phyloP scores from a whole-genome alignment of 2,113 vertebrate species.

The Elachura formosa region DNA sequence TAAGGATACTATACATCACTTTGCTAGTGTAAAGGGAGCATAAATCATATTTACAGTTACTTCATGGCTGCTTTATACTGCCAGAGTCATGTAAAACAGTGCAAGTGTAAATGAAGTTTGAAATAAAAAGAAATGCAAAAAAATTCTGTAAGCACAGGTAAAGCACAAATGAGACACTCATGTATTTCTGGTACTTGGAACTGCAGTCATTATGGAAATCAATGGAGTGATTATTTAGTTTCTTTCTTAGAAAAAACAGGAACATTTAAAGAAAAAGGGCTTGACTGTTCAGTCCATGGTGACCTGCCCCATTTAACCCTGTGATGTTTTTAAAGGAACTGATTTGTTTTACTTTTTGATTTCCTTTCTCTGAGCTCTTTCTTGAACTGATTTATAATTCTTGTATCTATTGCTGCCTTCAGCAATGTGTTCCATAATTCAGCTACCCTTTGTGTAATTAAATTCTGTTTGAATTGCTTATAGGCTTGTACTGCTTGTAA shows the following conservation, averaged over 20 bases:
- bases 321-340: constrained; percentile 66
- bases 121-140: constrained; percentile 30
- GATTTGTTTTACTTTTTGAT: constrained; percentile 69
- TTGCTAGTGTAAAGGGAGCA: constrained; percentile 47
- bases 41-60: constrained; percentile 63
- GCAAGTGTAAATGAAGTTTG: constrained; percentile 29
- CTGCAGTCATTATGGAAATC: constrained; percentile 63
- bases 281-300: constrained; percentile 39
- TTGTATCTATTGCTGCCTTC: constrained; percentile 67
- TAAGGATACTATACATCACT: constrained; percentile 34
- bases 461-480: constrained; percentile 71
- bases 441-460: constrained; percentile 68
- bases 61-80: constrained; percentile 30
- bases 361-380: constrained; percentile 56
- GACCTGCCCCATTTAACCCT: constrained; percentile 64
- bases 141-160: constrained; percentile 38
- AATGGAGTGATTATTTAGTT: constrained; percentile 56
- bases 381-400: constrained; percentile 72
- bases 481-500: constrained; percentile 48
- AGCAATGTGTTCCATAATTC: constrained; percentile 67
- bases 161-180: constrained; percentile 62
- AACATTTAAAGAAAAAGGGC: constrained; percentile 37
- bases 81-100: constrained; percentile 9
- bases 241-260: constrained; percentile 46
- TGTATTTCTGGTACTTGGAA: constrained; percentile 30